Conservation (phyloP, 2,888 invertebrate genomes). For the Chymomyza procnemis region DNA sequence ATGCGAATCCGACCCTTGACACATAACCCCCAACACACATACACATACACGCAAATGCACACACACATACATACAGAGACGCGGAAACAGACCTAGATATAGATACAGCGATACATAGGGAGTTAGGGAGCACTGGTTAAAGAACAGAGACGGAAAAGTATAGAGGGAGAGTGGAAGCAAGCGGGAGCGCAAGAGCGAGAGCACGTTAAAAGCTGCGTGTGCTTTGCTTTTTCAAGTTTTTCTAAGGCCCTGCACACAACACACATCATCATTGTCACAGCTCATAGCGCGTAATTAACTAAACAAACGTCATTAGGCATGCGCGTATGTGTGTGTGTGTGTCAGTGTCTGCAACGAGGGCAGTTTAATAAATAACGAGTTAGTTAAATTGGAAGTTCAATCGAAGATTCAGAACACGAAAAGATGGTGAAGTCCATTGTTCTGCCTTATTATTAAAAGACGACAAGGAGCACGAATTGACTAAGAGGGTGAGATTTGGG, state of each 20-base stretch:
- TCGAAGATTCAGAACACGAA: too few relatives aligned
- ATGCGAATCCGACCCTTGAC: slow-evolving; percentile 36
- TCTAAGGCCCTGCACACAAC: slow-evolving; percentile 42
- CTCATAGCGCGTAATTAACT: slow-evolving; percentile 75
- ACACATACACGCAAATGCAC: background rate
- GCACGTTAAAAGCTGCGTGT: background rate
- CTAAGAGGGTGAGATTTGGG: too few relatives aligned
- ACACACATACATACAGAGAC: slow-evolving; percentile 7
- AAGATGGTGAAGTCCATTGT: too few relatives aligned
- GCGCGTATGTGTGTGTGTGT: slow-evolving; percentile 47
- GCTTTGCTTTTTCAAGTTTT: slow-evolving; percentile 25
- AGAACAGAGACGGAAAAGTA: background rate
- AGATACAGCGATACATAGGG: background rate
- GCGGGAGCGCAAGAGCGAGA: background rate
- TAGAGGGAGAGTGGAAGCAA: too few relatives aligned
- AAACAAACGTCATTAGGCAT: slow-evolving; percentile 75
- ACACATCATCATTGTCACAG: slow-evolving; percentile 65
- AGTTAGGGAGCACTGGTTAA: background rate
- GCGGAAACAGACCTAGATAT: background rate
- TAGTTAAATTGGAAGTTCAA: too few relatives aligned
- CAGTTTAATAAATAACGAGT: too few relatives aligned
- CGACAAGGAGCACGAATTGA: too few relatives aligned
- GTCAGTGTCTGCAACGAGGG: background rate
- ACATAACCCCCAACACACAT: slow-evolving; percentile 10
- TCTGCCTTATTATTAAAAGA: too few relatives aligned